Conservation (phyloP, 2,797 vertebrate species). For the Austrolebias charrua region DNA sequence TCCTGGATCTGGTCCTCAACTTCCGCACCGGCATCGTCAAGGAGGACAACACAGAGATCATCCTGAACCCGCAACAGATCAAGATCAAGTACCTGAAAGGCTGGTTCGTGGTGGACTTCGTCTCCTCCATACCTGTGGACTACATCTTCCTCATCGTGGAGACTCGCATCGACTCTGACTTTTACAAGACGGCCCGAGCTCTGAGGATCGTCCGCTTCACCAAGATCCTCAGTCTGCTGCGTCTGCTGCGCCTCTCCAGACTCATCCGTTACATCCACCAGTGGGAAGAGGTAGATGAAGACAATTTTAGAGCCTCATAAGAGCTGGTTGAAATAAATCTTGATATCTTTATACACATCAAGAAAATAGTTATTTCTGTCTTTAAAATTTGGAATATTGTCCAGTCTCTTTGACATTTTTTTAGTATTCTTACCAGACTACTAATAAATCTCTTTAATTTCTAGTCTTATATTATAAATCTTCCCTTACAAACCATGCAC, state of each 20-base stretch:
- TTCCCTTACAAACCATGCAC: no score
- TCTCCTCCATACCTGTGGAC: slow-evolving; percentile 98
- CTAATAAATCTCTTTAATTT: neutral
- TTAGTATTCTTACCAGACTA: neutral
- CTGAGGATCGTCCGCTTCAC: slow-evolving; percentile 98
- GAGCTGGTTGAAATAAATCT: neutral
- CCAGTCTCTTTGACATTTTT: neutral
- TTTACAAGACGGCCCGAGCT: slow-evolving; percentile 97
- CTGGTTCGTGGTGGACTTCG: slow-evolving; percentile 98
- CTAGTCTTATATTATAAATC: neutral
- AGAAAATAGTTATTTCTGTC: neutral
- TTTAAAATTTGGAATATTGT: neutral
- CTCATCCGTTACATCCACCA: slow-evolving; percentile 99
- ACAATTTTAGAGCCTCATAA: neutral
- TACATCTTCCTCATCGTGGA: slow-evolving; percentile 99
- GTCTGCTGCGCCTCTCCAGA: slow-evolving; percentile 92
- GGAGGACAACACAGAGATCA: slow-evolving; percentile 99
- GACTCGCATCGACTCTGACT: slow-evolving; percentile 96
- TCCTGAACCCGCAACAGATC: slow-evolving; percentile 94
- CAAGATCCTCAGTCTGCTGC: slow-evolving; percentile 96
- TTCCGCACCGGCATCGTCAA: slow-evolving; percentile 98
- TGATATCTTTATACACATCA: neutral
- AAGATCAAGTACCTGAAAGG: slow-evolving; percentile 98
- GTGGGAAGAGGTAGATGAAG: slow-evolving; percentile 93
- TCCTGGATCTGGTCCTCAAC: slow-evolving; percentile 97